phyloP scores from a whole-genome alignment of 2,797 vertebrate genomes.

The Poeciliopsis turneri region DNA sequence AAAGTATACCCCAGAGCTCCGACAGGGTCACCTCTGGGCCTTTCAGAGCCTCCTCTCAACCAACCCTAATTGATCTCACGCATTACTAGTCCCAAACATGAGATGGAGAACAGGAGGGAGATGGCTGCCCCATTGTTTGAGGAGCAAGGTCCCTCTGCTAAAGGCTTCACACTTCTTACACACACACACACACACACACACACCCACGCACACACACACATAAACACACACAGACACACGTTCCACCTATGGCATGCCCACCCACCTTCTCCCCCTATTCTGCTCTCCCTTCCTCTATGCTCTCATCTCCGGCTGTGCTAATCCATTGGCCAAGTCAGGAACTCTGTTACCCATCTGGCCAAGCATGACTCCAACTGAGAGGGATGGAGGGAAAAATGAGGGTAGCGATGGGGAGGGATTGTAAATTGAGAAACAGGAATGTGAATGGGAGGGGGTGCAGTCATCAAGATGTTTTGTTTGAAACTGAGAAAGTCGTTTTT shows the following conservation, averaged over 20 bases:
- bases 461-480: conserved; percentile 26
- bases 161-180: conserved; percentile 52
- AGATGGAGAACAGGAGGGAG: conserved; percentile 72
- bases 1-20: conserved; percentile 71
- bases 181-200: conserved; percentile 24
- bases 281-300: conserved; percentile 55
- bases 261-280: conserved; percentile 57
- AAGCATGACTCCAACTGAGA: conserved; percentile 72
- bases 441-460: conserved; percentile 10
- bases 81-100: conserved; percentile 90
- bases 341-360: conserved; percentile 81
- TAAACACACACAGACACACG: conserved; percentile 17
- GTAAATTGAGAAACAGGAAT: conserved; percentile 33
- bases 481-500: conserved; percentile 13
- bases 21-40: conserved; percentile 85
- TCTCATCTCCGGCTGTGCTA: conserved; percentile 75
- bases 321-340: conserved; percentile 75
- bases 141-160: conserved; percentile 58
- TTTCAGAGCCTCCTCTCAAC: conserved; percentile 88
- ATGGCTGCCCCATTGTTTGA: conserved; percentile 75
- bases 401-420: conserved; percentile 31
- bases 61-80: conserved; percentile 89
- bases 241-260: conserved; percentile 67
- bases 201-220: conserved; percentile 19
- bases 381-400: conserved; percentile 50